phyloP scores from a whole-genome alignment of 1,140 invertebrate species.

The Polyergus mexicanus region DNA sequence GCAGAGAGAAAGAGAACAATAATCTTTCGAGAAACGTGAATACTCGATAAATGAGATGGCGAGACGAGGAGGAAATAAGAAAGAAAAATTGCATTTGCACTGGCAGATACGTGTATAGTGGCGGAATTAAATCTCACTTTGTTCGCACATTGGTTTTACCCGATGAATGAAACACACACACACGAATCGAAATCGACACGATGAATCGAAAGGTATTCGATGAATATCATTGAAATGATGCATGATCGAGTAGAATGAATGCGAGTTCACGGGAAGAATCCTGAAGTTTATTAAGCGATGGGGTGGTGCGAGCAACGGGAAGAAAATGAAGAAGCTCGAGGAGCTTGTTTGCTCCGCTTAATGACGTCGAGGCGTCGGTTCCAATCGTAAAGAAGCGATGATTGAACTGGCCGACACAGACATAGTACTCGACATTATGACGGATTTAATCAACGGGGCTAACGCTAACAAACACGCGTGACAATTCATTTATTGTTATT shows the following conservation, averaged over 20 bases:
- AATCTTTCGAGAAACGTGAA: background rate
- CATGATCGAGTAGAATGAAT: conserved; percentile 51
- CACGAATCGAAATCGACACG: too few species aligned
- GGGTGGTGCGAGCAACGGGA: background rate
- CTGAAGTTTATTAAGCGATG: conserved; percentile 51
- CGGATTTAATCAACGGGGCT: conserved; percentile 38
- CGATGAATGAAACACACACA: background rate
- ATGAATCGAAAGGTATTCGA: background rate
- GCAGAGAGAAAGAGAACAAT: background rate
- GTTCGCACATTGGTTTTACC: background rate
- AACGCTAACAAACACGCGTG: conserved; percentile 25
- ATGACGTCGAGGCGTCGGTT: conserved; percentile 29
- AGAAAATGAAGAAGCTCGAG: conserved; percentile 54
- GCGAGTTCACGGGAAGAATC: conserved; percentile 26
- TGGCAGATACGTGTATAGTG: conserved; percentile 27
- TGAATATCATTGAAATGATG: conserved; percentile 3
- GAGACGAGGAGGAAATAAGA: background rate
- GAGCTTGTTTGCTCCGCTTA: conserved; percentile 51
- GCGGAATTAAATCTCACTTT: conserved; percentile 43
- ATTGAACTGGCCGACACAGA: conserved; percentile 25
- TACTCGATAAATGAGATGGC: conserved; percentile 36
- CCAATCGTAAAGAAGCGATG: conserved; percentile 13
- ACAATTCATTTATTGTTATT: background rate
- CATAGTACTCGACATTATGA: background rate
- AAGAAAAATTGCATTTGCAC: background rate